These are phyloP conservation scores for Rhodophaea formosa DNA, from an alignment of 2,888 invertebrate genomes.

Conservation along the genomic window DNA sequence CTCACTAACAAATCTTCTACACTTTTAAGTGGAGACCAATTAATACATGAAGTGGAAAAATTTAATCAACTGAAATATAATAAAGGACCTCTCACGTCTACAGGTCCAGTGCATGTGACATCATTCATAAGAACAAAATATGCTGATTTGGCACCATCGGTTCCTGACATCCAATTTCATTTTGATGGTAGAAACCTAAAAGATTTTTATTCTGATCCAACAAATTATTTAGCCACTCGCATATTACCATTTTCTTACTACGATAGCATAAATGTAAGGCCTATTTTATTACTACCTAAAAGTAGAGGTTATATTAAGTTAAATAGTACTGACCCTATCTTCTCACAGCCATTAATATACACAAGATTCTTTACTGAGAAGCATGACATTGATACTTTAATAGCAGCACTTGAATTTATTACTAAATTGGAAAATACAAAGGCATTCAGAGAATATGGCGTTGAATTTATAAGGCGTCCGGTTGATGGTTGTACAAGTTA, in stretches of 20 bases:
- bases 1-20: conserved; percentile 78
- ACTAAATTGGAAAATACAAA: conserved; percentile 79
- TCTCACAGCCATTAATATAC: conserved; percentile 86
- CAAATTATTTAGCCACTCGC: conserved; percentile 61
- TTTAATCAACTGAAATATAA: conserved; percentile 53
- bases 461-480: conserved; percentile 74
- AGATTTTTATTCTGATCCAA: conserved; percentile 81
- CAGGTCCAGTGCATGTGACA: conserved; percentile 78
- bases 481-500: conserved; percentile 79
- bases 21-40: conserved; percentile 47
- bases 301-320: conserved; percentile 83
- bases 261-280: conserved; percentile 81
- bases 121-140: conserved; percentile 82
- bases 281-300: conserved; percentile 81
- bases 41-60: conserved; percentile 55
- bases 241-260: conserved; percentile 81
- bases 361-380: conserved; percentile 84
- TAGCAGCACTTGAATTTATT: conserved; percentile 82
- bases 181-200: conserved; percentile 79
- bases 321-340: conserved; percentile 84
- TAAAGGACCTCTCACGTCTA: conserved; percentile 72
- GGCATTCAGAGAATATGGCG: conserved; percentile 77
- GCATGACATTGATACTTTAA: conserved; percentile 82
- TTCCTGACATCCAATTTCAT: conserved; percentile 85
- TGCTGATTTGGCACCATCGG: conserved; percentile 63